Conservation (phyloP, 2,113 vertebrate species). For the Pongo abelii region DNA sequence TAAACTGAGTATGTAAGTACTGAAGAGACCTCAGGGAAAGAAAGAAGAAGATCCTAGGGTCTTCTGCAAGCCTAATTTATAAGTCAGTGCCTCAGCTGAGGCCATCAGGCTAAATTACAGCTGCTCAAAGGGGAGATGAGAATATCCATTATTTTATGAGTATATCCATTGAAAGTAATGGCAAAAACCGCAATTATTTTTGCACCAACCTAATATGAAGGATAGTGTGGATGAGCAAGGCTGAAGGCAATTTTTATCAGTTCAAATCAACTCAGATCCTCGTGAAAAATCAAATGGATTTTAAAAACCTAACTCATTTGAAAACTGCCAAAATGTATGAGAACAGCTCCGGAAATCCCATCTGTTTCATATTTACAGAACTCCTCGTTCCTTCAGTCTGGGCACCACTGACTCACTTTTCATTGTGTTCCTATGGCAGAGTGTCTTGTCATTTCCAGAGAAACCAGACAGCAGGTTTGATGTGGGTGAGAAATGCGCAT, state of each 20-base stretch:
- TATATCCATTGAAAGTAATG: too few relatives aligned
- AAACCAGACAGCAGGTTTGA: slow-evolving; percentile 65
- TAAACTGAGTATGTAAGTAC: background rate
- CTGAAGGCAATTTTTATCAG: background rate
- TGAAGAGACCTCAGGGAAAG: background rate
- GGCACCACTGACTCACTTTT: slow-evolving; percentile 73
- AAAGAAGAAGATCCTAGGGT: background rate
- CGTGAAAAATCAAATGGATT: background rate
- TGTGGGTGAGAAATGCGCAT: background rate
- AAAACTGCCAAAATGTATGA: slow-evolving; percentile 69
- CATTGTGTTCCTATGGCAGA: slow-evolving; percentile 71
- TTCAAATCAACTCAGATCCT: slow-evolving; percentile 43
- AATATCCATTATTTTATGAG: too few relatives aligned
- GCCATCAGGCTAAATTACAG: background rate
- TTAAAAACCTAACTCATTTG: slow-evolving; percentile 57
- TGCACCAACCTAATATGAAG: background rate
- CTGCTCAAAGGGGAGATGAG: background rate
- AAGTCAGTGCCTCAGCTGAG: background rate
- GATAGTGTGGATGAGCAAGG: background rate
- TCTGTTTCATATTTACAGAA: slow-evolving; percentile 79
- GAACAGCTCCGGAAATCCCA: slow-evolving; percentile 72
- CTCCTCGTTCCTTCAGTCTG: slow-evolving; percentile 60
- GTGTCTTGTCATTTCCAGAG: slow-evolving; percentile 42
- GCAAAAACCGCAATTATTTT: too few relatives aligned
- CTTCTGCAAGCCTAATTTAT: background rate